Evolutionary conservation across 2,113 vertebrate species (phyloP).

Genomic region (Ammospiza caudacuta): DNA sequence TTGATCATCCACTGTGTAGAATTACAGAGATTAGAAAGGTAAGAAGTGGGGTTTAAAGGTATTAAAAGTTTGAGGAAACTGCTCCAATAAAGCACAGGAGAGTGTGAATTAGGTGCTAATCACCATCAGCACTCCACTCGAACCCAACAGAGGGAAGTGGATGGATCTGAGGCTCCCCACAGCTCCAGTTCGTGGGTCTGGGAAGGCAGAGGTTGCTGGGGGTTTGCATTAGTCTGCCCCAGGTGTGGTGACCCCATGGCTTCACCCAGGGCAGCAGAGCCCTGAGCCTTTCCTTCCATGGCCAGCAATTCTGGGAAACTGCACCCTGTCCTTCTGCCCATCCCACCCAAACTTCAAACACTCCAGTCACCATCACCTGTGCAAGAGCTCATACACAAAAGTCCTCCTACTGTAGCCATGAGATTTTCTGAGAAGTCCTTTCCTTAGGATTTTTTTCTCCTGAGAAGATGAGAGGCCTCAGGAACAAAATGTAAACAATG

Average conservation of each 20-base stretch:
- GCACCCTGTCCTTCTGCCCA: not conserved
- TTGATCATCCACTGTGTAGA: not conserved
- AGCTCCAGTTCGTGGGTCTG: not conserved
- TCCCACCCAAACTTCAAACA: not conserved
- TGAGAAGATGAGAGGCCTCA: too few species aligned
- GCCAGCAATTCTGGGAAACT: not conserved
- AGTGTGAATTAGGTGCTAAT: not conserved
- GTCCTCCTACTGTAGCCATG: not conserved
- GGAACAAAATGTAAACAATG: too few species aligned
- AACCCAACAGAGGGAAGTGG: not conserved
- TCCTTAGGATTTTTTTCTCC: too few species aligned
- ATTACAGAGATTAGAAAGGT: not conserved
- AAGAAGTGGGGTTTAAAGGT: not conserved
- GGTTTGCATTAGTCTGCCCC: not conserved
- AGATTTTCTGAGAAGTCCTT: too few species aligned
- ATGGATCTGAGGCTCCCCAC: not conserved
- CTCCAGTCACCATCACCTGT: not conserved
- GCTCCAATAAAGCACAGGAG: not conserved
- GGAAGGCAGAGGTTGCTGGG: not conserved
- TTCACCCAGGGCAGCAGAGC: accelerated
- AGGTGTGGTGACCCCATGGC: not conserved
- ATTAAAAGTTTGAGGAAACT: not conserved
- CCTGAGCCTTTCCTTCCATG: not conserved
- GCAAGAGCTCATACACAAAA: not conserved
- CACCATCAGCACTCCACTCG: not conserved